Evolutionary conservation across 2,888 invertebrate genomes (phyloP), one percentile per base, ranked within the genome.

Genomic region (Dryococelus australis): DNA sequence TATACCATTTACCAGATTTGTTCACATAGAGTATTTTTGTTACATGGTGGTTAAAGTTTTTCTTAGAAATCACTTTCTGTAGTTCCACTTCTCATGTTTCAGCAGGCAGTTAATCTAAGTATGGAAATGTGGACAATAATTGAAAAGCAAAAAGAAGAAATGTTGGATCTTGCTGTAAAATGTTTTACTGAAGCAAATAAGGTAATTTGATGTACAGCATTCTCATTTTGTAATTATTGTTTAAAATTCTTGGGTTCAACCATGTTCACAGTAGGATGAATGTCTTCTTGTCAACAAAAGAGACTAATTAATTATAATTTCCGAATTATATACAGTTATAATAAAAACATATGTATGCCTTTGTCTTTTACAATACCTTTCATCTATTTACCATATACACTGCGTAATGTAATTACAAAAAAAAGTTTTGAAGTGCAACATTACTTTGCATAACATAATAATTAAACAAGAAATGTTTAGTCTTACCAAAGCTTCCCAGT

Each of bases 61-160:
- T 65, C n/a, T 65, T 5, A 4, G 65, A 47, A 10, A 47, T 47
- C 47, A 47, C 8, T 13, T 65, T 65, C n/a, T 16, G 65, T 3
- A 65, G 8, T 8, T 65, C 13, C 24, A 65, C 24, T 65, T 24
- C 16, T 65, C 8, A 65, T 87, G 81, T 87, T 92, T 89, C 90
- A 92, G 89, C 91, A 91, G 88, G 91, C 91, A 87, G 91, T 92
- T 89, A 90, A 89, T 80, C 90, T 94, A 87, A 92, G 92, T 88
- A 91, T 93, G 43, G 93, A 94, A 88, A 90, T 92, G 27, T 91
- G 92, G 86, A 95, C 96, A 89, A 93, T 95, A 87, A 93, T 98
- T 78, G 96, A 97, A 91, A 95, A 95, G 86, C 95, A 96, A 90
- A 97, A 97, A 91, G 96, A 96, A 89, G 95, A 95, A 88, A 97